Evolutionary conservation across 2,113 vertebrate genomes (phyloP), one percentile per base, ranked within the genome.

Genomic region (Uria lomvia): DNA sequence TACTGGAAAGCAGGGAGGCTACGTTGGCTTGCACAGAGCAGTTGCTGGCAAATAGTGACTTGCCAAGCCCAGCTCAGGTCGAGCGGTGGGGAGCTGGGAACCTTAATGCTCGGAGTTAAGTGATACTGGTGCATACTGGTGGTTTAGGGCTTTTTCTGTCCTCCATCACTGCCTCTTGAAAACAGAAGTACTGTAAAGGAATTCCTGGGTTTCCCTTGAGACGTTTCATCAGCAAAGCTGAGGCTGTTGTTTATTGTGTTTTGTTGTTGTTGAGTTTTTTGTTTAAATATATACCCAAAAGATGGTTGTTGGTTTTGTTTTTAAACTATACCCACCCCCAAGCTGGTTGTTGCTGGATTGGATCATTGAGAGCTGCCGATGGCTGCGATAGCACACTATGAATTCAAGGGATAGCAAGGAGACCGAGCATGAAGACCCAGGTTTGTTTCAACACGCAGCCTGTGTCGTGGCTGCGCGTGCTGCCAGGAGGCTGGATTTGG

Each of bases 51-150:
- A 67, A 7, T 0, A 19, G 49, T 9, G n/a, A 19, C 50, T 24
- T 53, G 45, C 36, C 0, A 2, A 66, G 63, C 52, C 8, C 49
- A 26, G 36, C 26, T 13, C 10, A 9, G 53, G 72, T 26, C 2
- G 11, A 17, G 38, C 10, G 16, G 23, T 45, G 73, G 15, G 78
- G 52, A 74, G 86, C 71, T 78, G 22, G 63, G 52, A 50, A 24
- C 26, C 21, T 55, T 62, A 62, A 7, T 0, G 0, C 68, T 62
- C 0, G 0, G n/a, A 23, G 32, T 38, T 40, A 2, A 26, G 43
- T 8, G 29, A 20, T 29, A 12, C 0, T 14, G 47, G 86, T 94
- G 68, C 73, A 6, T 7, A 6, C 29, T 43, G 62, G 52, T 74
- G 42, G 21, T 6, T 56, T 6, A 8, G 58, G 53, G 24, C 3